Evolutionary conservation across 2,888 invertebrate species (phyloP), one percentile per base, ranked within the genome.

Genomic region (Drosophila melanosoma): DNA sequence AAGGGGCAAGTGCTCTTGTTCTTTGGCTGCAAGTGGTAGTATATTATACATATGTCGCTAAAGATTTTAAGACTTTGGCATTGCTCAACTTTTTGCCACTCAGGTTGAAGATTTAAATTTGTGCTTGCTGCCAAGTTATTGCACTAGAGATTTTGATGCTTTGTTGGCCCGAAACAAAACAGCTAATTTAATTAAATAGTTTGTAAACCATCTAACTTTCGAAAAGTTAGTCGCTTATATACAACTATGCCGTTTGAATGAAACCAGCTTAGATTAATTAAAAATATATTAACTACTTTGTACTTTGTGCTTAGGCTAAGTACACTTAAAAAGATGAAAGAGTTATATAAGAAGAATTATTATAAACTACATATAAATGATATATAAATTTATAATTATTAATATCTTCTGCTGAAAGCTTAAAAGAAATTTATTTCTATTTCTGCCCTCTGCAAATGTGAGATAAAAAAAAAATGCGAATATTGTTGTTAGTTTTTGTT

Each of bases 61-160:
- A 52, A 58, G 65, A 61, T 23, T 69, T 64, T 61, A 56, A 45
- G 62, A 63, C 59, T 53, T 67, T 77, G 59, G 66, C 58, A 57
- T 63, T 53, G 64, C 49, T 56, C 38, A 78, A 79, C 61, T 64
- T 67, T 57, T 42, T 67, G 52, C 53, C 49, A 29, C 67, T 63
- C 63, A 63, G 51, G 59, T 65, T 79, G 62, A 52, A 64, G 58
- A 56, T 64, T 59, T 62, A 51, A 72, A 71, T 76, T 77, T 60
- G 56, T 65, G 58, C 65, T 63, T 54, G 33, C 62, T 38, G 45
- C 7, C 52, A 63, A 65, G 23, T 72, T 77, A 42, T 49, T 45
- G 45, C n/a, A 35, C 20, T 33, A 29, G 23, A 36, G 35, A 49
- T 15, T n/a, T n/a, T 57, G 38, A 42, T 36, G n/a, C 40, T 20